These are phyloP conservation scores for Corella eumyota DNA, from an alignment of 23 tunicate species.

Conservation along the genomic window DNA sequence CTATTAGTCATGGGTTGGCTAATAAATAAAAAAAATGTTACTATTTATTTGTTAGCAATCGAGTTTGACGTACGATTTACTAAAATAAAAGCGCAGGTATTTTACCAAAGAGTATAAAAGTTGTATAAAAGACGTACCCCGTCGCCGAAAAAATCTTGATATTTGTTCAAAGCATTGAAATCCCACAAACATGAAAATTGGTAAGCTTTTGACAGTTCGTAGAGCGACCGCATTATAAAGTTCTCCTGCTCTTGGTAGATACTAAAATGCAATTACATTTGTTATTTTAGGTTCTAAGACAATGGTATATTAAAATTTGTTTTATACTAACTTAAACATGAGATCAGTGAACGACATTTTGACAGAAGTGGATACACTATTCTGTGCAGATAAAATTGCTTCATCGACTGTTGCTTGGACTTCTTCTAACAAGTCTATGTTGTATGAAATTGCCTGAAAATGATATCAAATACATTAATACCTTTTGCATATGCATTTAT, in stretches of 20 bases:
- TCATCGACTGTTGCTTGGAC: slow-evolving; percentile 13
- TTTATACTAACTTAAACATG: slow-evolving; percentile 7
- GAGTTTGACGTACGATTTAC: neutral
- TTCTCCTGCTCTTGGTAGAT: slow-evolving; percentile 30
- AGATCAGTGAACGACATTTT: slow-evolving; percentile 16
- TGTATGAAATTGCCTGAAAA: slow-evolving; percentile 12
- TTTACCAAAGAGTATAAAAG: neutral
- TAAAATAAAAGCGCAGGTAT: neutral
- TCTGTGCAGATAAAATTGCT: slow-evolving; percentile 8
- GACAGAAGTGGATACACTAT: slow-evolving; percentile 5
- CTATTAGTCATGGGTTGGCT: too few relatives aligned
- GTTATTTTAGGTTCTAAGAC: too few relatives aligned
- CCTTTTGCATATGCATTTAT: neutral
- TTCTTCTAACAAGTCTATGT: slow-evolving; percentile 11
- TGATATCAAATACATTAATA: neutral
- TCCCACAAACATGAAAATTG: slow-evolving; percentile 32
- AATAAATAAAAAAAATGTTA: neutral
- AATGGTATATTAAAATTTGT: too few relatives aligned
- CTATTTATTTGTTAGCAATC: neutral
- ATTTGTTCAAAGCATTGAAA: slow-evolving; percentile 14
- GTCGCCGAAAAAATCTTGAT: slow-evolving; percentile 18
- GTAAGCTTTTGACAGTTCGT: slow-evolving; percentile 28
- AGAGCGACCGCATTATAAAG: slow-evolving; percentile 15
- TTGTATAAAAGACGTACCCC: slow-evolving; percentile 1
- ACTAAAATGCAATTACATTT: slow-evolving; percentile 13